Conservation (phyloP, 2,797 vertebrate genomes). For the Siniperca scherzeri region DNA sequence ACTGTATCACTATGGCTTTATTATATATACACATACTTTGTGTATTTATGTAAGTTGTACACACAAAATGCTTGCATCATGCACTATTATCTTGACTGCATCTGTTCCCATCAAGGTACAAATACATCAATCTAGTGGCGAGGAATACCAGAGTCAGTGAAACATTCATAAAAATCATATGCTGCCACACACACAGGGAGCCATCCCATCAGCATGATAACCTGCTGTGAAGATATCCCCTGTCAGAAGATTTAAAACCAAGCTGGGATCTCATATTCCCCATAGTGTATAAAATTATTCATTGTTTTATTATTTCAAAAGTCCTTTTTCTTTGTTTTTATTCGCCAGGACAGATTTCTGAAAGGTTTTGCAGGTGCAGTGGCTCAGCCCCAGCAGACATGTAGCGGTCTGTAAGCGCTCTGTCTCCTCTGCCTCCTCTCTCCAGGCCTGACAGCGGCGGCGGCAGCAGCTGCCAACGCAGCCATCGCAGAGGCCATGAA, state of each 20-base stretch:
- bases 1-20: neutral
- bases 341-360: constrained; percentile 56
- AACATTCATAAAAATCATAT: constrained; percentile 79
- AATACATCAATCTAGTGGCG: constrained; percentile 69
- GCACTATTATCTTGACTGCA: constrained; percentile 78
- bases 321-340: constrained; percentile 49
- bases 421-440: constrained; percentile 72
- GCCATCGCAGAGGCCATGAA: constrained; percentile 99
- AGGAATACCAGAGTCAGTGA: constrained; percentile 64
- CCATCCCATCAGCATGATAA: constrained; percentile 78
- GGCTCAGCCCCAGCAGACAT: constrained; percentile 73
- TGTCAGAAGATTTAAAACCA: constrained; percentile 78
- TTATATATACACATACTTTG: constrained; percentile 11
- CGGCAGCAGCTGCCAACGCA: constrained; percentile 96
- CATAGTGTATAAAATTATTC: constrained; percentile 76
- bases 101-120: constrained; percentile 79
- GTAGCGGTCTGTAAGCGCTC: constrained; percentile 70
- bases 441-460: constrained; percentile 96
- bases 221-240: constrained; percentile 76
- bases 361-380: constrained; percentile 73
- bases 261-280: constrained; percentile 70
- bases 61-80: constrained; percentile 78
- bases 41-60: constrained; percentile 52
- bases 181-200: constrained; percentile 71
- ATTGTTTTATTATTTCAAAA: constrained; percentile 77